Base-by-base conservation (phyloP, 2,113 vertebrate genomes). In the Oreochromis tanganicae region DNA sequence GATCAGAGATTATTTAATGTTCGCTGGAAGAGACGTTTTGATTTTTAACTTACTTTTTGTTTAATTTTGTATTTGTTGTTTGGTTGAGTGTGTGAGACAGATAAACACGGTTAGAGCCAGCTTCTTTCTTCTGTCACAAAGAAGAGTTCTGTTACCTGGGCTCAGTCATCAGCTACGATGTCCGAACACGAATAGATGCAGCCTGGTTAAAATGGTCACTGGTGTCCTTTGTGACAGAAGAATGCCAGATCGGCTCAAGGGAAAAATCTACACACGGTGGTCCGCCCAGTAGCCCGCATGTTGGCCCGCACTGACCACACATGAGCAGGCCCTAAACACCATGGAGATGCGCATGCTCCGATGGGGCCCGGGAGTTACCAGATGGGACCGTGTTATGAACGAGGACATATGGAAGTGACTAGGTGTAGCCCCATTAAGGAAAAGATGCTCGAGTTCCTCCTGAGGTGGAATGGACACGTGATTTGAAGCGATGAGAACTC, bases 171-270 rank as follows among this genome's bases (percentile, higher is more conserved):
- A 0, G 0, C 16, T 50, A 0, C 4, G 7, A 50, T 2, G 17
- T 52, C 50, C 9, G 0, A 1, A 52, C 19, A 52, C 9, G 50
- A 52, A 52, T 0, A 0, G 48, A 4, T 50, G 48, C 48, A 50
- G 48, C 17, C 48, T 50, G 48, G 48, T 50, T 50, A 50, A 50
- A 50, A 50, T 50, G 16, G 4, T 50, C 48, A 17, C 48, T 0
- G 48, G 46, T 17, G 48, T 50, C 46, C 46, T 48, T 52, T 52
- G 2, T 52, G 48, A 50, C 48, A 50, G 48, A 50, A 50, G 16
- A 50, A 50, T 9, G 0, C 48, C 48, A 50, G 48, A 50, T 2
- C 0, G 48, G 19, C 48, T 50, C 48, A 50, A 50, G 0, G 2
- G 48, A 19, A 50, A 48, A 48, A 17, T 50, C 48, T 19, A 19